Evolutionary conservation across 2,888 invertebrate species (phyloP), one percentile per base, ranked within the genome.

Genomic region (Scaeva pyrastri): DNA sequence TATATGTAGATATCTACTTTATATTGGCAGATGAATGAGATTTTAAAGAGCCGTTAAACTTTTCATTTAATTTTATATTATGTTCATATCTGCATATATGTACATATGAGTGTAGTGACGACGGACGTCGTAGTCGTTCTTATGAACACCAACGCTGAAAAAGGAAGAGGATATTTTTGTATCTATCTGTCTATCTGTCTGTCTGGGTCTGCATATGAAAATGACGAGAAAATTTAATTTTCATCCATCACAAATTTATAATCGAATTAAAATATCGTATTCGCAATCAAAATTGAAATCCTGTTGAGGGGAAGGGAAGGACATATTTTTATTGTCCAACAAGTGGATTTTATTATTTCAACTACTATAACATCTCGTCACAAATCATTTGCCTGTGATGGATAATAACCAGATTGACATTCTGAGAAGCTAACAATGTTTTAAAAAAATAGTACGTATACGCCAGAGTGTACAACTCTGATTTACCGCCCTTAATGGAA

Each of bases 41-140:
- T 73, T 73, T 81, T 75, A 81, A 75, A 81, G 74, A 52, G 50
- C 52, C 70, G 80, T 75, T 81, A 75, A 81, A 55, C 70, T 75
- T 62, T 81, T 75, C 55, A 55, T 71, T 81, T 70, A 52, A 74
- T 70, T 81, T 55, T 62, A 55, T 70, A 68, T 62, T 8, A 12
- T 58, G 19, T n/a, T n/a, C n/a, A n/a, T n/a, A n/a, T n/a, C n/a
- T n/a, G n/a, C n/a, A n/a, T n/a, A n/a, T n/a, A n/a, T n/a, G n/a
- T n/a, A n/a, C n/a, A n/a, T n/a, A n/a, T n/a, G n/a, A n/a, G 12
- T 26, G 26, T 45, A 26, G 26, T 7, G 12, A 43, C 8, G 43
- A n/a, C n/a, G n/a, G n/a, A n/a, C 16, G 4, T 31, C 10, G 31
- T 10, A 3, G 12, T 31, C 16, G 8, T 31, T 4, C 1, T 31